Evolutionary conservation across 1,140 invertebrate genomes (phyloP).

Genomic region (Panagrolaimus sp.): DNA sequence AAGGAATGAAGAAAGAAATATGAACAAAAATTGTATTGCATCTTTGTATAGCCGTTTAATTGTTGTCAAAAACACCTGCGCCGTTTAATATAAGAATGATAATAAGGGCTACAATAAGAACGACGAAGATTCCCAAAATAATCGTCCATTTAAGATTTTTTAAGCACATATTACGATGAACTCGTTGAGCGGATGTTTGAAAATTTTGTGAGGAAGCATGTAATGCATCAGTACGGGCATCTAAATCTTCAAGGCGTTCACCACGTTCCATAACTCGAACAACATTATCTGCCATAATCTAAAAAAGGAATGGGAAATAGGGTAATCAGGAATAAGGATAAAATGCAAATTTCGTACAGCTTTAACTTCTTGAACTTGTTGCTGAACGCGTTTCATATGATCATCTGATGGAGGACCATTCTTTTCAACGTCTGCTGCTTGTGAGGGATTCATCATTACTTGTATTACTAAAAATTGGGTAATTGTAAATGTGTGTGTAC

Average conservation of each 20-base stretch:
- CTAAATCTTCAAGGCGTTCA: slow-evolving; percentile 59
- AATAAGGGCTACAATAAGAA: slow-evolving; percentile 55
- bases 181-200: slow-evolving; percentile 54
- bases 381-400: slow-evolving; percentile 18
- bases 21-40: too few relatives aligned
- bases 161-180: slow-evolving; percentile 59
- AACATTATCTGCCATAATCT: slow-evolving; percentile 60
- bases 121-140: slow-evolving; percentile 48
- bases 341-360: too few relatives aligned
- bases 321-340: too few relatives aligned
- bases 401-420: slow-evolving; percentile 1
- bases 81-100: slow-evolving; percentile 53
- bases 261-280: slow-evolving; percentile 60
- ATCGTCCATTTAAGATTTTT: slow-evolving; percentile 60
- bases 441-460: neutral
- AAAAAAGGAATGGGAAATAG: too few relatives aligned
- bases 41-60: neutral
- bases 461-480: too few relatives aligned
- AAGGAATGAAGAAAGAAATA: too few relatives aligned
- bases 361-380: slow-evolving; percentile 26
- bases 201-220: slow-evolving; percentile 59
- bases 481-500: too few relatives aligned
- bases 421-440: slow-evolving; percentile 12
- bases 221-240: slow-evolving; percentile 60
- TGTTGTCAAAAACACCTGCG: slow-evolving; percentile 17